Percentiles rank a stretch among this genome's conserved stretches.
Evolutionary conservation across 2,888 invertebrate genomes (phyloP).

Genomic region (Pomacea canaliculata): DNA sequence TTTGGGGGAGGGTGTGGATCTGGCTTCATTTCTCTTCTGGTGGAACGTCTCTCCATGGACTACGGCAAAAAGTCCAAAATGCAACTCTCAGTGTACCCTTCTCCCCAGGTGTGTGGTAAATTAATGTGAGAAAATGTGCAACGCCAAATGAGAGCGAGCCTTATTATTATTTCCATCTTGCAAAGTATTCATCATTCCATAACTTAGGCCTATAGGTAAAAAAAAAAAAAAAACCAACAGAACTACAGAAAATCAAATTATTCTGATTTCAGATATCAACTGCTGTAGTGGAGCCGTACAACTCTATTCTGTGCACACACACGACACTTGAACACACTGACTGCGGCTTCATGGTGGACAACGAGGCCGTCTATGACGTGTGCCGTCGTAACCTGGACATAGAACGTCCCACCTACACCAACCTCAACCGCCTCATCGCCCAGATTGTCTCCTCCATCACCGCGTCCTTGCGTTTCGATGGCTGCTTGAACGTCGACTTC

Average conservation of each 20-base stretch:
- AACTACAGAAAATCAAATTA: neutral
- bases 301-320: neutral
- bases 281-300: neutral
- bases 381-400: neutral
- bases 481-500: slow-evolving; percentile 20
- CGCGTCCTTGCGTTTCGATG: slow-evolving; percentile 22
- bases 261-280: neutral
- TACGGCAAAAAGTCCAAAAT: no score
- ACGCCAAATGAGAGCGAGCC: neutral
- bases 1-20: no score
- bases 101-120: neutral
- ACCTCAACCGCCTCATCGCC: neutral
- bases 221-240: no score
- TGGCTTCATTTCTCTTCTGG: no score
- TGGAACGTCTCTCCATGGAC: no score
- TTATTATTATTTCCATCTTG: no score
- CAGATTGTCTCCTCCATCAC: slow-evolving; percentile 24
- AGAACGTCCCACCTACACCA: neutral
- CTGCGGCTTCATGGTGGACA: slow-evolving; percentile 1
- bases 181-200: no score
- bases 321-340: neutral
- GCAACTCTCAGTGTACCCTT: no score
- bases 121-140: neutral
- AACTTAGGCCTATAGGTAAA: no score
- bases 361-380: neutral